These are phyloP conservation scores for Clepsis dumicolana DNA, from an alignment of 2,888 invertebrate genomes.

Conservation along the genomic window DNA sequence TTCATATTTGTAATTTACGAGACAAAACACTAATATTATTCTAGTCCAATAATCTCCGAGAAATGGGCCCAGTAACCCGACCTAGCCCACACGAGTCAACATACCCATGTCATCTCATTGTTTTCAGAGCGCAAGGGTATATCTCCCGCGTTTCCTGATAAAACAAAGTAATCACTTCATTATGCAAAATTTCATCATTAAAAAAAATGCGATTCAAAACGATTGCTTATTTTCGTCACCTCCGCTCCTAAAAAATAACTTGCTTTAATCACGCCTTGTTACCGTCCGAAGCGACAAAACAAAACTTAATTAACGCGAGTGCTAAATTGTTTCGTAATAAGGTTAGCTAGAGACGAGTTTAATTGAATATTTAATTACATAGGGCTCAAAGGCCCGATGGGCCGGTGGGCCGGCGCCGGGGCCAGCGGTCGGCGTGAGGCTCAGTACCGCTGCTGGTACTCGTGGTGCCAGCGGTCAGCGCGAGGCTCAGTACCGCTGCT, in stretches of 20 bases:
- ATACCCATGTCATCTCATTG: background rate
- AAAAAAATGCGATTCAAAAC: background rate
- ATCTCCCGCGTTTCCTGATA: background rate
- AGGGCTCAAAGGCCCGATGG: background rate
- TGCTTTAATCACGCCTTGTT: conserved; percentile 21
- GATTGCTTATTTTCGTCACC: background rate
- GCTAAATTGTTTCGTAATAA: conserved; percentile 37
- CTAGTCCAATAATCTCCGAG: too few species aligned
- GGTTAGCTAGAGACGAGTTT: conserved; percentile 36
- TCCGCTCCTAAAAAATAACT: background rate
- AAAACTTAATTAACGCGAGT: conserved; percentile 38
- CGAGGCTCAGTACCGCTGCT: conserved; percentile 92
- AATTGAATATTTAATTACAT: conserved; percentile 43
- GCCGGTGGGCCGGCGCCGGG: too few species aligned
- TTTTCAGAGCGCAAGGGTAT: background rate
- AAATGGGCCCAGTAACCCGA: too few species aligned
- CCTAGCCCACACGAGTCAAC: background rate
- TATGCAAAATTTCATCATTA: background rate
- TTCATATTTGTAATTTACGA: too few species aligned
- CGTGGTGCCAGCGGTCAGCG: conserved; percentile 96
- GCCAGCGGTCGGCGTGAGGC: conserved; percentile 34
- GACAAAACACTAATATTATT: too few species aligned
- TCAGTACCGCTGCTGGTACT: conserved; percentile 97
- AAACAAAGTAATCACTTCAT: background rate
- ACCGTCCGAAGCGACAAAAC: conserved; percentile 31